Evolutionary conservation across 1,140 invertebrate species (phyloP).

Genomic region (Anagrus nilaparvatae): DNA sequence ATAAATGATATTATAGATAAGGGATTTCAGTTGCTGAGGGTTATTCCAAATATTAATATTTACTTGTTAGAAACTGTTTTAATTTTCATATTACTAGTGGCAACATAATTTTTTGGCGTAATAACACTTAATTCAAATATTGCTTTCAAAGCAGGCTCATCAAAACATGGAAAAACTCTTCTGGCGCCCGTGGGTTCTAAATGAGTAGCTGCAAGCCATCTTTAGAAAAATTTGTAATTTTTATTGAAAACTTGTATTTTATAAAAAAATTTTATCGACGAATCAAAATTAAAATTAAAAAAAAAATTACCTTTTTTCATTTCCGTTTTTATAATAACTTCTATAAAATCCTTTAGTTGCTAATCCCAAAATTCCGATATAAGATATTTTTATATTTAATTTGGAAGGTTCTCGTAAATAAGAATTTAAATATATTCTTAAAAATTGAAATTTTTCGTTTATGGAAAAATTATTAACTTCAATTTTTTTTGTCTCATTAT

Average conservation of each 20-base stretch:
- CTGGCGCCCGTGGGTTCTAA: constrained; percentile 51
- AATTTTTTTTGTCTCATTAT: too few relatives aligned
- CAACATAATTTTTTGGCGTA: constrained; percentile 25
- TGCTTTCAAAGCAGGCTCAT: constrained; percentile 59
- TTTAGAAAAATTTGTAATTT: constrained; percentile 26
- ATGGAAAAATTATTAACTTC: constrained; percentile 23
- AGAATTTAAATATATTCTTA: constrained; percentile 52
- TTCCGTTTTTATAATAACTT: constrained; percentile 53
- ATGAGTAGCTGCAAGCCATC: constrained; percentile 48
- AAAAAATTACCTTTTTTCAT: constrained; percentile 32
- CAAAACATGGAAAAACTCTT: constrained; percentile 56
- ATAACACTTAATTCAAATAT: constrained; percentile 45
- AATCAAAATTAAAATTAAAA: too few relatives aligned
- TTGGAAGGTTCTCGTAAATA: constrained; percentile 34
- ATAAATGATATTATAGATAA: too few relatives aligned
- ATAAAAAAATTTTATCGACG: neutral
- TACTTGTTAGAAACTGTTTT: too few relatives aligned
- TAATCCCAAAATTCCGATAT: constrained; percentile 43
- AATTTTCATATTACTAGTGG: constrained; percentile 38
- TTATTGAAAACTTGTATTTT: too few relatives aligned
- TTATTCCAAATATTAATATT: too few relatives aligned
- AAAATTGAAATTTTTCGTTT: constrained; percentile 49
- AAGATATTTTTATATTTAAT: constrained; percentile 42
- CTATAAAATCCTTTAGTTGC: constrained; percentile 71
- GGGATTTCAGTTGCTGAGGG: too few relatives aligned